phyloP scores from a whole-genome alignment of 2,113 vertebrate species.

The Anarhynchus alexandrinus region DNA sequence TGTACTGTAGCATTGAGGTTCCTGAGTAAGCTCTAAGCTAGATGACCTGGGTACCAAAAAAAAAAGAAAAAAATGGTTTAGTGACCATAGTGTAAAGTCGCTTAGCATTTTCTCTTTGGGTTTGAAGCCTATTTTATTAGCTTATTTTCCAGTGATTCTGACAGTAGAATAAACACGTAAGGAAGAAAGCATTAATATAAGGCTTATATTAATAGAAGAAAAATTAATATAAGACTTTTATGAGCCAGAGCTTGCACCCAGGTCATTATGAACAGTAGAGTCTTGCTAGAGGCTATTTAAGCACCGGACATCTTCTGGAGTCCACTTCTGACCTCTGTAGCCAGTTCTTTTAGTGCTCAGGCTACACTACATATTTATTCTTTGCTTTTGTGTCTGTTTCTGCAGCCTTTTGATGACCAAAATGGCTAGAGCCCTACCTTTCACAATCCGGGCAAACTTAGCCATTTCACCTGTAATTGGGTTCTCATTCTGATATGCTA shows the following conservation, averaged over 20 bases:
- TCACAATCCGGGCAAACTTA: background rate
- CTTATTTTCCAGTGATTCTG: background rate
- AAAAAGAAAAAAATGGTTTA: background rate
- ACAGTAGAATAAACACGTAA: background rate
- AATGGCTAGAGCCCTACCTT: background rate
- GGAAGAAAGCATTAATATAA: background rate
- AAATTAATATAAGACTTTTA: background rate
- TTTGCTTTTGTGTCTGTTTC: background rate
- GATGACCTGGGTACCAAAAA: background rate
- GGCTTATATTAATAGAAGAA: no score
- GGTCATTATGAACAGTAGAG: background rate
- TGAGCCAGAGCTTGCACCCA: background rate
- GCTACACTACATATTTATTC: background rate
- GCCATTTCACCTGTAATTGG: background rate
- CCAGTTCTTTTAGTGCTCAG: background rate
- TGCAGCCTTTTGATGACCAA: background rate
- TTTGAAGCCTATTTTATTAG: background rate
- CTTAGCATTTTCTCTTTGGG: background rate
- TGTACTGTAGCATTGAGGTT: fast-evolving
- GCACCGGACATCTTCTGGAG: background rate
- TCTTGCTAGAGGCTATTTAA: background rate
- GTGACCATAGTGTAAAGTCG: background rate
- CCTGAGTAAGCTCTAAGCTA: background rate
- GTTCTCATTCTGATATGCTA: background rate
- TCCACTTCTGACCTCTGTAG: fast-evolving